Percentiles rank a stretch among this genome's conserved stretches.
phyloP scores from a whole-genome alignment of 2,113 vertebrate genomes.

The Equus przewalskii region DNA sequence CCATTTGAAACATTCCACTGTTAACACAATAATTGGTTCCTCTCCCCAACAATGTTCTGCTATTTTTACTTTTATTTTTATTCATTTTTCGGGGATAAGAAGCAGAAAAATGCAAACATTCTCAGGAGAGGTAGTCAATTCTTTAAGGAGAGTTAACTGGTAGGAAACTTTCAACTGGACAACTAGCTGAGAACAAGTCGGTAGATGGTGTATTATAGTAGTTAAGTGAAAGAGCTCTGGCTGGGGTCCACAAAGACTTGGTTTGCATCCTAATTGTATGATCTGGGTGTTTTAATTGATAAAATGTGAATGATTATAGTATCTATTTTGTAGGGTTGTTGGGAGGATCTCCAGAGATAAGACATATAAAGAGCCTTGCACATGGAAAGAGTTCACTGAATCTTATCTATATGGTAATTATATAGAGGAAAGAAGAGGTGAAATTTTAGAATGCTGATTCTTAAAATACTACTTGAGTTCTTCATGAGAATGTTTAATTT shows the following conservation, averaged over 20 bases:
- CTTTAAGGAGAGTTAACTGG: constrained; percentile 1
- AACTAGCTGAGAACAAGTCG: neutral
- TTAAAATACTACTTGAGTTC: neutral
- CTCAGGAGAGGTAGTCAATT: neutral
- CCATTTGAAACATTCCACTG: neutral
- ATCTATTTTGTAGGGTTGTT: neutral
- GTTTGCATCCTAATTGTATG: neutral
- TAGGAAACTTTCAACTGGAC: neutral
- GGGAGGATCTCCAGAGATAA: neutral
- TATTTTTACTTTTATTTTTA: neutral
- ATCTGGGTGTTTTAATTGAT: neutral
- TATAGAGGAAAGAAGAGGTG: neutral
- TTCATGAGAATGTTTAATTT: neutral
- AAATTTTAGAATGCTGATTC: neutral
- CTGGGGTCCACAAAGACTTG: neutral
- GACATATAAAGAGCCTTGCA: neutral
- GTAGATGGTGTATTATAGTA: neutral
- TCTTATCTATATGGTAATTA: neutral
- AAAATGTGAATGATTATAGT: neutral
- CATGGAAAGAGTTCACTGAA: neutral
- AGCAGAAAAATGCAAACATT: neutral
- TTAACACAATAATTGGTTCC: neutral
- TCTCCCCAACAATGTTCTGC: neutral
- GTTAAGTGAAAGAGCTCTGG: neutral
- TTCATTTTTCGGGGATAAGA: neutral